Percentiles rank a stretch among this genome's conserved stretches.
phyloP scores from a whole-genome alignment of 2,888 invertebrate species.

The Aethes cnicana region DNA sequence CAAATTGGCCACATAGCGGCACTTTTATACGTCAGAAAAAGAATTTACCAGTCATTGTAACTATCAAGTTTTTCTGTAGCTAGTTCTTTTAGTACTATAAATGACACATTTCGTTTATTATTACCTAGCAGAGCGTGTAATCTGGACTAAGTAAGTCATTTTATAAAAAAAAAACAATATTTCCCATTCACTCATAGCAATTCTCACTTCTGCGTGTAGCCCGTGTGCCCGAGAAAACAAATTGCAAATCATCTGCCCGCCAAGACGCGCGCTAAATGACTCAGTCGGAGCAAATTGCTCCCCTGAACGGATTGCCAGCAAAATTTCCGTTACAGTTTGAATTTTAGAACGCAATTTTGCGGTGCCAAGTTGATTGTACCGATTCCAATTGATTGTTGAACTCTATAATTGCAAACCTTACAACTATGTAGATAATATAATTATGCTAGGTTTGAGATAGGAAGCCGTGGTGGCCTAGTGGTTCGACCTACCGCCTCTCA shows the following conservation, averaged over 20 bases:
- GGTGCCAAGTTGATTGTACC: slow-evolving; percentile 61
- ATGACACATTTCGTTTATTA: no score
- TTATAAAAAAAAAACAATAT: not conserved
- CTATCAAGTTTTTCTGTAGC: no score
- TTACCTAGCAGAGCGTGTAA: no score
- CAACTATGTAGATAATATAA: no score
- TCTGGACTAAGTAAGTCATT: no score
- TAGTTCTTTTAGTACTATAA: no score
- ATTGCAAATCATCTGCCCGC: slow-evolving; percentile 78
- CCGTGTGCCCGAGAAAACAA: slow-evolving; percentile 74
- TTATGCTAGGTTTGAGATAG: no score
- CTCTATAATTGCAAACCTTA: not conserved
- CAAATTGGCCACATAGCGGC: no score
- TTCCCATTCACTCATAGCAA: slow-evolving; percentile 31
- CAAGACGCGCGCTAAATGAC: slow-evolving; percentile 73
- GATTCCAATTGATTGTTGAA: slow-evolving; percentile 43
- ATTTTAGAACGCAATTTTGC: slow-evolving; percentile 59
- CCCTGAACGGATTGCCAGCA: slow-evolving; percentile 61
- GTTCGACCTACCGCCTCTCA: no score
- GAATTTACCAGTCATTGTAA: no score
- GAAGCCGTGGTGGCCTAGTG: no score
- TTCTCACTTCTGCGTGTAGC: slow-evolving; percentile 35
- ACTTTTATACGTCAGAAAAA: no score
- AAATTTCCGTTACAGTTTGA: slow-evolving; percentile 72
- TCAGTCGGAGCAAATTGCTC: slow-evolving; percentile 79